phyloP scores from a whole-genome alignment of 2,797 vertebrate species.

The Gymnocypris eckloni region DNA sequence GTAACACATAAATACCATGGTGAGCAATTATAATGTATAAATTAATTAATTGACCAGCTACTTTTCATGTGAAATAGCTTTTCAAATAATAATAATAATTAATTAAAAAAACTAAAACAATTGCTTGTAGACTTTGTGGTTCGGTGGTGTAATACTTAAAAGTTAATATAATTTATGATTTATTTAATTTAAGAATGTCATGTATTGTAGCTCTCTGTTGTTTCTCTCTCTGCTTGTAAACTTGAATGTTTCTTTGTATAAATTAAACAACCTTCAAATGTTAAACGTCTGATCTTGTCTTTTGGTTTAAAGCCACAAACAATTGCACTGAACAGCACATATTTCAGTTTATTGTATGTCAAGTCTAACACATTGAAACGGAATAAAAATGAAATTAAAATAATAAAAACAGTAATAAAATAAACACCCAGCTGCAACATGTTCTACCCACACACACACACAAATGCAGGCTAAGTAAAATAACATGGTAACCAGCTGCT shows the following conservation, averaged over 20 bases:
- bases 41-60: background rate
- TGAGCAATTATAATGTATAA: background rate
- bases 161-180: background rate
- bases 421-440: constrained; percentile 88
- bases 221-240: background rate
- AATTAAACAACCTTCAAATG: background rate
- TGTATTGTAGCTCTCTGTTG: background rate
- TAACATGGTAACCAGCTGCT: constrained; percentile 85
- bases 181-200: background rate
- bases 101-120: too few species aligned
- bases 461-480: constrained; percentile 81
- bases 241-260: background rate
- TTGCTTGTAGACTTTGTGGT: background rate
- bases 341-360: constrained; percentile 99
- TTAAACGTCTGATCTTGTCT: background rate
- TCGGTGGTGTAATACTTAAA: background rate
- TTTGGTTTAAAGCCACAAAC: constrained; percentile 42
- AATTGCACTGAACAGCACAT: constrained; percentile 85
- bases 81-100: background rate
- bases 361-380: constrained; percentile 92
- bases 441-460: constrained; percentile 82
- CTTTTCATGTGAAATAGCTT: background rate
- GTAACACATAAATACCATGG: background rate
- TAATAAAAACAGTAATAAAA: constrained; percentile 67
- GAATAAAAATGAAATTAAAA: constrained; percentile 68